phyloP scores from a whole-genome alignment of 1,140 invertebrate genomes.

The Mamestra configurata region DNA sequence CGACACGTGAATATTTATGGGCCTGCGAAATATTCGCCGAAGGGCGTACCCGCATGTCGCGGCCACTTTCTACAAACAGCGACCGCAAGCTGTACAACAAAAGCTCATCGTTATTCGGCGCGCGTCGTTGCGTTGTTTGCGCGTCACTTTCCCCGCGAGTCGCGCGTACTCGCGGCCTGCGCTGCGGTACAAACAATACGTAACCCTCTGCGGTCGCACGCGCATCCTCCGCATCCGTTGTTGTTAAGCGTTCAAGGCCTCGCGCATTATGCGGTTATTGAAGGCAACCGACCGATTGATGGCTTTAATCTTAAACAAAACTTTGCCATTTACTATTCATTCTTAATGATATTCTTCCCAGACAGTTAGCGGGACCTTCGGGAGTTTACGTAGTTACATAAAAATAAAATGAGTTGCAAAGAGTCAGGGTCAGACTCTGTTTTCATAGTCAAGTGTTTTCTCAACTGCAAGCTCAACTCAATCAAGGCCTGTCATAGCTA shows the following conservation, averaged over 20 bases:
- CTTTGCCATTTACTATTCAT: slow-evolving; percentile 13
- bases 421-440: neutral
- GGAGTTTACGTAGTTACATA: neutral
- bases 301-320: slow-evolving; percentile 36
- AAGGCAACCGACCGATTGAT: slow-evolving; percentile 40
- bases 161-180: slow-evolving; percentile 48
- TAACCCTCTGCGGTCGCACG: slow-evolving; percentile 64
- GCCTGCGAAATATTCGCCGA: slow-evolving; percentile 81
- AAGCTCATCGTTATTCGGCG: slow-evolving; percentile 84
- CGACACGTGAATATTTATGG: slow-evolving; percentile 80
- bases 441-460: neutral
- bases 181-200: slow-evolving; percentile 61
- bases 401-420: neutral
- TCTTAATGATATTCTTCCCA: slow-evolving; percentile 9
- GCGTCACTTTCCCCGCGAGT: slow-evolving; percentile 77
- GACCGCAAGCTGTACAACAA: slow-evolving; percentile 68
- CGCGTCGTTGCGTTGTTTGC: slow-evolving; percentile 69
- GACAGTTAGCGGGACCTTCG: neutral
- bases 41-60: slow-evolving; percentile 83
- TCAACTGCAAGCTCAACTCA: no score
- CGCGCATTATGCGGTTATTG: slow-evolving; percentile 55
- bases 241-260: slow-evolving; percentile 64
- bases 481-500: no score
- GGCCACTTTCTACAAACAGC: slow-evolving; percentile 82
- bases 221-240: slow-evolving; percentile 70